Evolutionary conservation across 2,888 invertebrate genomes (phyloP).

Genomic region (Xestia rhomboidea): DNA sequence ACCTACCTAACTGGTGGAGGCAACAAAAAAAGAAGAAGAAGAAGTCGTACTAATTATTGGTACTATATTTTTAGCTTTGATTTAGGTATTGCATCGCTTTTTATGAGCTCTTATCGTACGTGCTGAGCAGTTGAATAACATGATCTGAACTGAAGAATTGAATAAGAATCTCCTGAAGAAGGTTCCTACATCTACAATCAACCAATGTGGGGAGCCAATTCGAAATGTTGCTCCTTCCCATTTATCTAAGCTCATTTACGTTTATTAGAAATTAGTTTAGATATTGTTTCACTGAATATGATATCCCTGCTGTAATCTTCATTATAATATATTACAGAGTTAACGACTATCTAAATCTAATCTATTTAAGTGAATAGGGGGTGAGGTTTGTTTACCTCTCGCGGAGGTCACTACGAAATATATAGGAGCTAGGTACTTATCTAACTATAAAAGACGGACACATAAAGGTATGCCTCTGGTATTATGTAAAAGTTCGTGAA

Average conservation of each 20-base stretch:
- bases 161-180: neutral
- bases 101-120: neutral
- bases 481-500: neutral
- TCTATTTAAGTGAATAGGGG: constrained; percentile 42
- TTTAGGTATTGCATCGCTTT: neutral
- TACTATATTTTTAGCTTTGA: neutral
- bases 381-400: constrained; percentile 45
- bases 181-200: neutral
- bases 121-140: neutral
- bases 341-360: constrained; percentile 35
- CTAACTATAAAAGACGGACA: neutral
- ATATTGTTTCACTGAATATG: constrained; percentile 6
- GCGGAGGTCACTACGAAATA: constrained; percentile 31
- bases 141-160: neutral
- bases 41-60: neutral
- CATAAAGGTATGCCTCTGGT: neutral
- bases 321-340: constrained; percentile 24
- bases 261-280: neutral
- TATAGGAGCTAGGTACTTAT: neutral
- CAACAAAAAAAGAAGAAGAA: neutral
- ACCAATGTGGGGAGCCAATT: neutral
- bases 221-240: neutral
- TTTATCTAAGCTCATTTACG: neutral
- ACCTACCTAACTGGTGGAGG: neutral
- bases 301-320: neutral